Evolutionary conservation across 2,113 vertebrate species (phyloP), one percentile per base, ranked within the genome.

Genomic region (Centropus unirufus): DNA sequence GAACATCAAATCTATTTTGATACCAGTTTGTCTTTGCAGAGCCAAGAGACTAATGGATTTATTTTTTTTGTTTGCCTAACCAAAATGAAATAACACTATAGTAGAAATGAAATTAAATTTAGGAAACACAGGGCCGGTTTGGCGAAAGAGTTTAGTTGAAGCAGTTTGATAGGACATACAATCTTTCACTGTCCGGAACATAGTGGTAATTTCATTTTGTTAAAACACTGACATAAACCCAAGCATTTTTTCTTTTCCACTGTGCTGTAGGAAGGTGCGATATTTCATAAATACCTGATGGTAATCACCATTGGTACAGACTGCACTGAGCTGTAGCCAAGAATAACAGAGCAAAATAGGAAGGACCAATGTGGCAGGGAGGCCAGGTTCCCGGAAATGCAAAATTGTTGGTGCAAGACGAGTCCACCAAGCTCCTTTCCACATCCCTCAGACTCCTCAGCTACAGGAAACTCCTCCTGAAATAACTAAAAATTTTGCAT

Each of bases 361-460:
- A 74, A 22, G 11, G 51, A 39, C 23, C 0, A 14, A 14, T 36
- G 27, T 29, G 55, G 22, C 1, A 1, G 22, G 54, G 64, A 39
- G 12, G 29, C 44, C 54, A 17, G 5, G 34, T n/a, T 44, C 27
- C 44, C 34, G 46, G 55, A 70, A 83, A 12, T 11, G 2, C 18
- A 42, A 51, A 11, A 3, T 11, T 40, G 27, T 58, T 5, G 42
- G 12, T n/a, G 17, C n/a, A 27, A 27, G 52, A 26, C 0, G 1
- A 24, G 27, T 26, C 26, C 52, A 26, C 27, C 15, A 54, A 59
- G 26, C n/a, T 24, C 21, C 52, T 39, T 22, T 58, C n/a, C 6
- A 5, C 18, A 22, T 70, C 55, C 54, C 54, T 40, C 54, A 32
- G 27, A 39, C 5, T 21, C 27, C 21, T 40, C 2, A 1, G 16